phyloP scores from a whole-genome alignment of 2,797 vertebrate genomes.

The Sebastes minor region DNA sequence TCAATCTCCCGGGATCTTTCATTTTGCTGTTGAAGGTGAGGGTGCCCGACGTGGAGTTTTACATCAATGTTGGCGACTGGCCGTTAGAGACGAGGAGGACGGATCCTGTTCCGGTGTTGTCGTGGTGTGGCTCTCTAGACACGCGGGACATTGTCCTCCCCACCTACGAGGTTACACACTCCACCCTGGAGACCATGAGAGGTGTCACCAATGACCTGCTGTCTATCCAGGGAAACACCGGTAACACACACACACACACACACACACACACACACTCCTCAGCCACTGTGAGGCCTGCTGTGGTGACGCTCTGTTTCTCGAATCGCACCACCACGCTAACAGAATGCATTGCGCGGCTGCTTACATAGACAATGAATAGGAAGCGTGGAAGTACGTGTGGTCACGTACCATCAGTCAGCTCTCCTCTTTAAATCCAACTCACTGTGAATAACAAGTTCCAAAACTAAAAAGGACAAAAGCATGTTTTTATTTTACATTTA shows the following conservation, averaged over 20 bases:
- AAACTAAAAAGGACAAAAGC: too few species aligned
- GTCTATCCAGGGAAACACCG: slow-evolving; percentile 93
- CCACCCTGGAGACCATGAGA: slow-evolving; percentile 90
- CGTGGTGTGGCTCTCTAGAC: slow-evolving; percentile 92
- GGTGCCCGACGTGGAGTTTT: slow-evolving; percentile 92
- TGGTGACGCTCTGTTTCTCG: too few species aligned
- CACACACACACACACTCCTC: background rate
- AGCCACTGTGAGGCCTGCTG: background rate
- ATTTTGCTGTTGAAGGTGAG: slow-evolving; percentile 79
- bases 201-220: slow-evolving; percentile 95
- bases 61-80: slow-evolving; percentile 95
- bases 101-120: slow-evolving; percentile 87
- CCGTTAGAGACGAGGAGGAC: slow-evolving; percentile 86
- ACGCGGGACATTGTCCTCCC: slow-evolving; percentile 91
- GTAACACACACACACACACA: slow-evolving; percentile 71
- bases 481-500: too few species aligned
- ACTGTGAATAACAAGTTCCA: too few species aligned
- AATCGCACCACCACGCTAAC: too few species aligned
- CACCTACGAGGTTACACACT: slow-evolving; percentile 93
- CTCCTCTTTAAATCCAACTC: too few species aligned
- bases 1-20: background rate
- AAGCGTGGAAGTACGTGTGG: too few species aligned
- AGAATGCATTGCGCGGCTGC: too few species aligned
- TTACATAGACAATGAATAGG: too few species aligned
- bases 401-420: too few species aligned